Percentiles rank a stretch among this genome's conserved stretches.
phyloP scores from a whole-genome alignment of 2,888 invertebrate species.

The Cephus spinipes region DNA sequence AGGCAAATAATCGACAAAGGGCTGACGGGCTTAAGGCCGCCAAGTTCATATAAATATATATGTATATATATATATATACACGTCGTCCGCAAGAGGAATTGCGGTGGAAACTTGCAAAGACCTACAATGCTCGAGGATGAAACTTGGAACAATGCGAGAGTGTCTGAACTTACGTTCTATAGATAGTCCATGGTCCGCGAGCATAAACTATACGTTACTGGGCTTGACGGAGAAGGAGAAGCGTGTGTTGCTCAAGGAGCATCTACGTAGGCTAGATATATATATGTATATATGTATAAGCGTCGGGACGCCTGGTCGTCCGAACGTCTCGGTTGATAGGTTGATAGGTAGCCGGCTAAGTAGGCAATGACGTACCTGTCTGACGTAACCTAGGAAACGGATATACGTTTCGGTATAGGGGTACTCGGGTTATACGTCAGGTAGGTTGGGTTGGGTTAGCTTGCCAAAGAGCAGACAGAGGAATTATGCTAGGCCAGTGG shows the following conservation, averaged over 20 bases:
- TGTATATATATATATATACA: not conserved
- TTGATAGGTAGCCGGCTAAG: too few relatives aligned
- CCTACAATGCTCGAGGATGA: constrained; percentile 8
- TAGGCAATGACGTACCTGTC: too few relatives aligned
- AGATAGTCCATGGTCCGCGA: constrained; percentile 1
- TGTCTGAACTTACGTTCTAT: not conserved
- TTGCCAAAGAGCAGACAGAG: too few relatives aligned
- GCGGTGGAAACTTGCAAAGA: constrained; percentile 4
- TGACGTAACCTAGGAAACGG: too few relatives aligned
- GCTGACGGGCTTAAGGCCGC: not conserved
- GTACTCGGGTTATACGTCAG: too few relatives aligned
- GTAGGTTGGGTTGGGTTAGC: too few relatives aligned
- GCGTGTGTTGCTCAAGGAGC: not conserved
- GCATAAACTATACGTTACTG: constrained; percentile 9
- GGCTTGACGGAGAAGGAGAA: not conserved
- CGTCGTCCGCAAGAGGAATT: not conserved
- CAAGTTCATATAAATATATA: not conserved
- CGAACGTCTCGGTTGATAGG: too few relatives aligned
- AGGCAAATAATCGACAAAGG: constrained; percentile 6
- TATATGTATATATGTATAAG: too few relatives aligned
- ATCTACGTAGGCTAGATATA: too few relatives aligned
- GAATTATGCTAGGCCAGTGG: too few relatives aligned
- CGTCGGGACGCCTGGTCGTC: too few relatives aligned
- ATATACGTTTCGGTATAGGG: too few relatives aligned
- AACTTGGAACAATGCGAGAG: constrained; percentile 10